Conservation (phyloP, 2,113 vertebrate genomes). For the Chionodraco myersi region DNA sequence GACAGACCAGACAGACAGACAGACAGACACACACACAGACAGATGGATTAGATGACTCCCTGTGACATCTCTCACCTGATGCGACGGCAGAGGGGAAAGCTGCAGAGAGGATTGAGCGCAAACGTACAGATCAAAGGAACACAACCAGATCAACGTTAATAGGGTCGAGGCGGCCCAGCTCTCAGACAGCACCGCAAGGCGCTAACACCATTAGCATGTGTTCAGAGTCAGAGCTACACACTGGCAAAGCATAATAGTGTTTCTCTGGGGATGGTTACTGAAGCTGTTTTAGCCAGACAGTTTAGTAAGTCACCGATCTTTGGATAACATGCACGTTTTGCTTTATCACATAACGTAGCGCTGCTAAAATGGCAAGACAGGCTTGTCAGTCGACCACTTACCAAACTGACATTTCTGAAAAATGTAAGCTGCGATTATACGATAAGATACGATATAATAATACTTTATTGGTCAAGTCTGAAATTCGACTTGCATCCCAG, state of each 20-base stretch:
- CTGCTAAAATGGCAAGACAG: not conserved
- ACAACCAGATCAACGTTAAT: slow-evolving; percentile 29
- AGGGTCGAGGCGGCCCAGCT: not conserved
- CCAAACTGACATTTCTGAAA: not conserved
- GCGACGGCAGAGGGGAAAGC: slow-evolving; percentile 35
- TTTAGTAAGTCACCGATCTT: not conserved
- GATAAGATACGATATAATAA: too few species aligned
- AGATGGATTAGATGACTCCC: slow-evolving; percentile 46
- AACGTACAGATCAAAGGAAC: slow-evolving; percentile 38
- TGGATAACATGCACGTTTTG: not conserved
- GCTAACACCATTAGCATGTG: slow-evolving; percentile 1
- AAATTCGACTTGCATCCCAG: too few species aligned
- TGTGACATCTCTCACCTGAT: slow-evolving; percentile 47
- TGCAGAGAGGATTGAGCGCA: slow-evolving; percentile 40
- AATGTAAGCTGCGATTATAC: not conserved
- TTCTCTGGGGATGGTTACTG: not conserved
- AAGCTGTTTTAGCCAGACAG: not conserved
- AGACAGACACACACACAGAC: too few species aligned
- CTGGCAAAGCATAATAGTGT: not conserved
- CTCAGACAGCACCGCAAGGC: not conserved
- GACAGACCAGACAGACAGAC: too few species aligned
- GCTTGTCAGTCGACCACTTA: too few species aligned
- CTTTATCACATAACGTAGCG: not conserved
- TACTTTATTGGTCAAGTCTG: too few species aligned
- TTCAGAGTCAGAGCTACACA: not conserved